Evolutionary conservation across 2,888 invertebrate species (phyloP).

Genomic region (Caenorhabditis panamensis): DNA sequence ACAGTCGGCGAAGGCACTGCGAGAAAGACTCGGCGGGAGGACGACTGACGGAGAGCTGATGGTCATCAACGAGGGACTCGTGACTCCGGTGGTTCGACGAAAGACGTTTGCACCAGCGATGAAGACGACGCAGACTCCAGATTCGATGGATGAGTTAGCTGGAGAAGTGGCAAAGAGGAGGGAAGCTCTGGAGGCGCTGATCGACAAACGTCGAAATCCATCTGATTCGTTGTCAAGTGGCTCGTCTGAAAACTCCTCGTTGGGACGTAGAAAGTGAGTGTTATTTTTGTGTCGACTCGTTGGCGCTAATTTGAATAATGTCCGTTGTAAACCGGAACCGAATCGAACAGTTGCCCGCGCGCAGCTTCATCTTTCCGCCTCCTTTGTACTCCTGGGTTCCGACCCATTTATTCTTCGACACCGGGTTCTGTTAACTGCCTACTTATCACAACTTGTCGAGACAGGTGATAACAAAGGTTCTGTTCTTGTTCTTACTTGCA

Average conservation of each 20-base stretch:
- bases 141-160: conserved; percentile 31
- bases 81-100: conserved; percentile 76
- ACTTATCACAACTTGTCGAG: conserved; percentile 13
- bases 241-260: conserved; percentile 40
- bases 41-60: conserved; percentile 66
- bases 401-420: conserved; percentile 8
- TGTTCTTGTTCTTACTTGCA: neutral
- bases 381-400: conserved; percentile 19
- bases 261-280: conserved; percentile 45
- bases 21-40: conserved; percentile 70
- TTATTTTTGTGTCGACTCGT: conserved; percentile 1
- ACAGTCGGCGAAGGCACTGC: conserved; percentile 66
- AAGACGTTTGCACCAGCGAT: conserved; percentile 64
- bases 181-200: conserved; percentile 55
- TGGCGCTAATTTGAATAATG: conserved; percentile 36
- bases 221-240: conserved; percentile 48
- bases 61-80: conserved; percentile 79
- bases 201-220: conserved; percentile 44
- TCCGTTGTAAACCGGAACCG: conserved; percentile 33
- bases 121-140: conserved; percentile 23
- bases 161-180: conserved; percentile 45
- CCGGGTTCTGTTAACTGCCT: neutral
- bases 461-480: neutral
- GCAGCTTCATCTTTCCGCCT: conserved; percentile 16
- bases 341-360: conserved; percentile 33